Conservation (phyloP, 2,113 vertebrate genomes). For the Charina bottae region DNA sequence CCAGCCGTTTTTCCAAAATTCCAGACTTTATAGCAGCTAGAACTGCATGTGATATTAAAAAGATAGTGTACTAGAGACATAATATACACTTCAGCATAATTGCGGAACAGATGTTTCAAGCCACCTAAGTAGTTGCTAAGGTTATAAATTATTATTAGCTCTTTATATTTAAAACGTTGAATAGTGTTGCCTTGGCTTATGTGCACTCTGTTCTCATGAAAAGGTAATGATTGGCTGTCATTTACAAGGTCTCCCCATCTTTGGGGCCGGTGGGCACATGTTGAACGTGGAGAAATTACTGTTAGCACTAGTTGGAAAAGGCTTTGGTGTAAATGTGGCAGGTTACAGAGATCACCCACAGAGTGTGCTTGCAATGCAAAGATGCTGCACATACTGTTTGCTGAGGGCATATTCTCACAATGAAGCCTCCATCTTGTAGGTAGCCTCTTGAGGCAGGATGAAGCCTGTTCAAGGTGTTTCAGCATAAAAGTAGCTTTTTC, state of each 20-base stretch:
- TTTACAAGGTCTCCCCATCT: background rate
- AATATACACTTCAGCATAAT: background rate
- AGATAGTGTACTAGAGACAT: background rate
- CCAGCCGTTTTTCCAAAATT: background rate
- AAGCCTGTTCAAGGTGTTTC: too few relatives aligned
- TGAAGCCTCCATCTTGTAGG: too few relatives aligned
- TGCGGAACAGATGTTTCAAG: constrained; percentile 17
- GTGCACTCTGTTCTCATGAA: background rate
- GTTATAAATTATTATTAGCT: constrained; percentile 14
- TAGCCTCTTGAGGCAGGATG: too few relatives aligned
- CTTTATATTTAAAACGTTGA: background rate
- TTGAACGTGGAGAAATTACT: background rate
- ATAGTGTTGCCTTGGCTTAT: background rate
- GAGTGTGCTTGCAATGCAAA: too few relatives aligned
- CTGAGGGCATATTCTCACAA: too few relatives aligned
- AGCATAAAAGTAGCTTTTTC: too few relatives aligned
- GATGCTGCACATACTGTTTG: too few relatives aligned
- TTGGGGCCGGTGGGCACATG: background rate
- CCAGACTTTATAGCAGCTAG: too few relatives aligned
- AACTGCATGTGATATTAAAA: background rate
- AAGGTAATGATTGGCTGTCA: background rate
- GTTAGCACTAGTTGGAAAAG: too few relatives aligned
- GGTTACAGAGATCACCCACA: too few relatives aligned
- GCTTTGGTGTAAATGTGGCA: too few relatives aligned
- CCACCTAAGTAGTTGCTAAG: background rate